Conservation (phyloP, 2,888 invertebrate species). For the Amaurobius ferox region DNA sequence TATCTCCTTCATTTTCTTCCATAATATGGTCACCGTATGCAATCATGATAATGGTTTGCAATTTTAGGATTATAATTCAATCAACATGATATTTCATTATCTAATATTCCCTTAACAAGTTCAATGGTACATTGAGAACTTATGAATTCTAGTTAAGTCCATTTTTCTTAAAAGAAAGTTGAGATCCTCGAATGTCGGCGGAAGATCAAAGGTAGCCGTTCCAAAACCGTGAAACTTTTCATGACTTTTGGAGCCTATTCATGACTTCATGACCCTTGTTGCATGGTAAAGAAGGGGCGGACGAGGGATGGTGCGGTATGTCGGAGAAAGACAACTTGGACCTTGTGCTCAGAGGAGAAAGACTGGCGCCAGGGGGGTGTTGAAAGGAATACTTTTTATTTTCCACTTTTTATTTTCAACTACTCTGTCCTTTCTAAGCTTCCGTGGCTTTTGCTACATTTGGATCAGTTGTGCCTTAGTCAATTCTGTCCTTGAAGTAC, state of each 20-base stretch:
- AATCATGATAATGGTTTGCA: too few relatives aligned
- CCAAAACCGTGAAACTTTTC: neutral
- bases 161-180: neutral
- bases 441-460: neutral
- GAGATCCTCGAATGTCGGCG: constrained; percentile 10
- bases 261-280: constrained; percentile 9
- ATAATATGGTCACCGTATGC: too few relatives aligned
- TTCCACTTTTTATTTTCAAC: neutral
- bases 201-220: constrained; percentile 46
- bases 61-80: too few relatives aligned
- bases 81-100: too few relatives aligned
- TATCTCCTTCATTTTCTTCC: too few relatives aligned
- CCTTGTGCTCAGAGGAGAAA: neutral
- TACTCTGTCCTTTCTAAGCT: neutral
- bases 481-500: too few relatives aligned
- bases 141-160: too few relatives aligned
- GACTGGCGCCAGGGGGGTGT: neutral
- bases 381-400: neutral
- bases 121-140: too few relatives aligned
- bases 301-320: neutral
- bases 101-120: too few relatives aligned
- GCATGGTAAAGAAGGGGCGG: neutral
- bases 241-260: neutral
- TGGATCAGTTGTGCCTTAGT: neutral
- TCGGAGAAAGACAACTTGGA: neutral